Conservation (phyloP, 2,797 vertebrate species). For the Betta splendens region DNA sequence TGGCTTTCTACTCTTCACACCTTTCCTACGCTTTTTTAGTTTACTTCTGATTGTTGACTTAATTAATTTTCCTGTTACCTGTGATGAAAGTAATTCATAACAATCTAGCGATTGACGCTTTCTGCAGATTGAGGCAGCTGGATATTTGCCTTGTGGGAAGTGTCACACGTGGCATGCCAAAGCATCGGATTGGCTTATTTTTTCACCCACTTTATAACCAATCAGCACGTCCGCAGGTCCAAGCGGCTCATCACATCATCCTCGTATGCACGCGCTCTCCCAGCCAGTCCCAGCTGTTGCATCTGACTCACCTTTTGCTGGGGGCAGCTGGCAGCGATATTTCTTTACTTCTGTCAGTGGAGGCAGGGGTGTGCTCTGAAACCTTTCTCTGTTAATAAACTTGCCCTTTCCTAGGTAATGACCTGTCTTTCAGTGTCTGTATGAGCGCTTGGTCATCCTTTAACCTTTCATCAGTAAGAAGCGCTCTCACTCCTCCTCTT, state of each 20-base stretch:
- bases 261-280: constrained; percentile 7
- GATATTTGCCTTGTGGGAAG: not conserved
- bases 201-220: not conserved
- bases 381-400: constrained; percentile 85
- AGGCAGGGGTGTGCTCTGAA: constrained; percentile 72
- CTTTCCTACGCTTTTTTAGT: constrained; percentile 15
- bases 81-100: constrained; percentile 5
- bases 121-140: constrained; percentile 4
- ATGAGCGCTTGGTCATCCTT: constrained; percentile 69
- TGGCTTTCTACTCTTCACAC: constrained; percentile 32
- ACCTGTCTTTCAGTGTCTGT: constrained; percentile 77
- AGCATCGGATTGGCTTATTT: too few species aligned
- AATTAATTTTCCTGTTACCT: constrained; percentile 28
- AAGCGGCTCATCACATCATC: constrained; percentile 8
- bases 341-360: constrained; percentile 75
- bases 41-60: constrained; percentile 34
- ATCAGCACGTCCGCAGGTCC: constrained; percentile 9
- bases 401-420: constrained; percentile 82
- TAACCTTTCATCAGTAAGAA: constrained; percentile 81
- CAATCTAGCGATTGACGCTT: constrained; percentile 11
- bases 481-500: constrained; percentile 41
- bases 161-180: too few species aligned
- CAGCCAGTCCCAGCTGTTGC: constrained; percentile 20
- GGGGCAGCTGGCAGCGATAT: constrained; percentile 57
- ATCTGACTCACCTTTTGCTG: constrained; percentile 59